A percentile compares a stretch with the other conserved stretches of the same genome.
Conservation (phyloP, 2,113 vertebrate genomes). For the Dicerorhinus sumatrensis region DNA sequence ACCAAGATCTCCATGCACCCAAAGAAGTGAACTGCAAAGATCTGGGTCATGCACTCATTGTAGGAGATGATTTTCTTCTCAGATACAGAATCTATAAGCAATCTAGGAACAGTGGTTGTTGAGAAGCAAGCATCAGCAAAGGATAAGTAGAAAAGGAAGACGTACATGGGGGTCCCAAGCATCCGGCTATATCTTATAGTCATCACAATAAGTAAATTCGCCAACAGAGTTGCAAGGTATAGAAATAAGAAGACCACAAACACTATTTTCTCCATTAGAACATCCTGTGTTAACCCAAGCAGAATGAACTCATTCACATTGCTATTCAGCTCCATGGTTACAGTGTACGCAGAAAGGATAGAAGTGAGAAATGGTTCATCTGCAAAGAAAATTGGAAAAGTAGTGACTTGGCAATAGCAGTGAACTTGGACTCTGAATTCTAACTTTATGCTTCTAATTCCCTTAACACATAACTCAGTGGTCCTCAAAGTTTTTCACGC, state of each 20-base stretch:
- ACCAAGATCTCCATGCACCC: constrained; percentile 42
- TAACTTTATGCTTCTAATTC: not conserved
- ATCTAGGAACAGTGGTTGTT: not conserved
- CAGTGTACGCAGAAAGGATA: not conserved
- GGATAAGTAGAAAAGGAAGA: constrained; percentile 24
- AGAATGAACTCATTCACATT: constrained; percentile 47
- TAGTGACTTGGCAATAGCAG: not conserved
- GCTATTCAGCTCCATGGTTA: constrained; percentile 1
- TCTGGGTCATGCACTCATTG: not conserved
- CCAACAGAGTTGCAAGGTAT: constrained; percentile 28
- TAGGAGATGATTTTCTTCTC: not conserved
- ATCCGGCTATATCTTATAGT: not conserved
- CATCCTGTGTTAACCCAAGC: constrained; percentile 27
- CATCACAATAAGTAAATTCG: constrained; percentile 35
- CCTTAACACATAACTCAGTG: too few relatives aligned
- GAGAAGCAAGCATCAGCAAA: constrained; percentile 48
- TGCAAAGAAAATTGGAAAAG: not conserved
- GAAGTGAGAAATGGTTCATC: not conserved
- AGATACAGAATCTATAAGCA: constrained; percentile 33
- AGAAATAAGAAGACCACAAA: constrained; percentile 44
- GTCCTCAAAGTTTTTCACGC: too few relatives aligned
- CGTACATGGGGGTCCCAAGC: constrained; percentile 51
- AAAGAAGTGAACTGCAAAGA: constrained; percentile 9
- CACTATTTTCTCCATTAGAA: not conserved
- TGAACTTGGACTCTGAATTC: not conserved